Conservation (phyloP, 2,797 vertebrate genomes). For the Microchirus variegatus region DNA sequence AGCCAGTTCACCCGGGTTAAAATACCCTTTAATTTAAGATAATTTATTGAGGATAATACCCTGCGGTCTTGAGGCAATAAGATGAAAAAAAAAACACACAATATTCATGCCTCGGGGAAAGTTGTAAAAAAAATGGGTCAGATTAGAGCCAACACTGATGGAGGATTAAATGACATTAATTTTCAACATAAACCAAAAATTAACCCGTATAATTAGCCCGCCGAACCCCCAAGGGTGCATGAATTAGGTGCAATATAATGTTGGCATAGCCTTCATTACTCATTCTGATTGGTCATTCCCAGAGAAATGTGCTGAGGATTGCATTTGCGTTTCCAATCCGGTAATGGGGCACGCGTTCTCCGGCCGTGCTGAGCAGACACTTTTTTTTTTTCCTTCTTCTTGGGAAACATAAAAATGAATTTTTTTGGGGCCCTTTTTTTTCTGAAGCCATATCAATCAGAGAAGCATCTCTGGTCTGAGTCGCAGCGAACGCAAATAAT, state of each 20-base stretch:
- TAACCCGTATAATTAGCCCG: slow-evolving; percentile 35
- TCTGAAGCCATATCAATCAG: slow-evolving; percentile 62
- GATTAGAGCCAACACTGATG: no score
- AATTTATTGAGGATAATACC: no score
- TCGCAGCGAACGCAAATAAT: slow-evolving; percentile 48
- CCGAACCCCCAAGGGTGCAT: slow-evolving; percentile 22
- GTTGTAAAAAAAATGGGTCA: no score
- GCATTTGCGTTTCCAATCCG: slow-evolving; percentile 64
- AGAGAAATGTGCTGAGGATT: slow-evolving; percentile 69
- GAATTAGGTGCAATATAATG: slow-evolving; percentile 63
- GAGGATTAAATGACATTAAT: slow-evolving; percentile 55
- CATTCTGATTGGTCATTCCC: slow-evolving; percentile 75
- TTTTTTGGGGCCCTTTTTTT: slow-evolving; percentile 30
- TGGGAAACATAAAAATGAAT: slow-evolving; percentile 57
- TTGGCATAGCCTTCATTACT: slow-evolving; percentile 66
- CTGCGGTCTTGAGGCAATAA: no score
- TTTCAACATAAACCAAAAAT: slow-evolving; percentile 42
- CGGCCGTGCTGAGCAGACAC: slow-evolving; percentile 60
- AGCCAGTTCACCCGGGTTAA: no score
- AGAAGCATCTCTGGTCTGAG: slow-evolving; percentile 8
- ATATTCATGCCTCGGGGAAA: no score
- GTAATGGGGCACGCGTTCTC: slow-evolving; percentile 58
- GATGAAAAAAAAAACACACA: no score
- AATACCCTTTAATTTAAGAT: no score
- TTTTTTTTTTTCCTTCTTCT: slow-evolving; percentile 42